A percentile compares a stretch with the other conserved stretches of the same genome.
Evolutionary conservation across 2,888 invertebrate species (phyloP).

Genomic region (Teleiodes luculella): DNA sequence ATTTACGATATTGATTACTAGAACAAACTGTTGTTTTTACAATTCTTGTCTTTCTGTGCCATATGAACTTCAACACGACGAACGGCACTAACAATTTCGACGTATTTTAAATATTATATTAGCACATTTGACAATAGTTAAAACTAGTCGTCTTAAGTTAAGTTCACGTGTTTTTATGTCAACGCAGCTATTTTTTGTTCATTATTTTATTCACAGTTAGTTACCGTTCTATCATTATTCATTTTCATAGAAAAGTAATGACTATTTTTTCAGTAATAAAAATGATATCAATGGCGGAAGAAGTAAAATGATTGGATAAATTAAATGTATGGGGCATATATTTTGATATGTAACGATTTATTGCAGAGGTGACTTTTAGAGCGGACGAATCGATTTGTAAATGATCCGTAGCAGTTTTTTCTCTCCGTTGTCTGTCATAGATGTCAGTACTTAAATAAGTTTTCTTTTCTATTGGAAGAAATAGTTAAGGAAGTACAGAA

Average conservation of each 20-base stretch:
- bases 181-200: neutral
- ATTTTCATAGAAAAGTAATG: constrained; percentile 41
- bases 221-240: constrained; percentile 54
- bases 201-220: constrained; percentile 22
- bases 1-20: constrained; percentile 42
- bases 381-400: constrained; percentile 40
- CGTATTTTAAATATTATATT: constrained; percentile 31
- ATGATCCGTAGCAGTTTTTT: constrained; percentile 31
- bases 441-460: constrained; percentile 62
- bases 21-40: constrained; percentile 34
- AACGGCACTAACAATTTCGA: constrained; percentile 40
- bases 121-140: constrained; percentile 40
- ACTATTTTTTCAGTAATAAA: constrained; percentile 51
- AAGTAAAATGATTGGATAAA: constrained; percentile 29
- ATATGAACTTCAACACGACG: constrained; percentile 35
- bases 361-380: constrained; percentile 47
- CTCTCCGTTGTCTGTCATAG: constrained; percentile 49
- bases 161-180: constrained; percentile 28
- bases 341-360: constrained; percentile 74
- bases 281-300: constrained; percentile 38
- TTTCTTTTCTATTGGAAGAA: constrained; percentile 41
- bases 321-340: constrained; percentile 62
- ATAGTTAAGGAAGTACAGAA: constrained; percentile 54
- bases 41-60: constrained; percentile 50
- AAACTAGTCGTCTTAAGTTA: constrained; percentile 53